phyloP scores from a whole-genome alignment of 2,113 vertebrate species.

The Raja brachyura region DNA sequence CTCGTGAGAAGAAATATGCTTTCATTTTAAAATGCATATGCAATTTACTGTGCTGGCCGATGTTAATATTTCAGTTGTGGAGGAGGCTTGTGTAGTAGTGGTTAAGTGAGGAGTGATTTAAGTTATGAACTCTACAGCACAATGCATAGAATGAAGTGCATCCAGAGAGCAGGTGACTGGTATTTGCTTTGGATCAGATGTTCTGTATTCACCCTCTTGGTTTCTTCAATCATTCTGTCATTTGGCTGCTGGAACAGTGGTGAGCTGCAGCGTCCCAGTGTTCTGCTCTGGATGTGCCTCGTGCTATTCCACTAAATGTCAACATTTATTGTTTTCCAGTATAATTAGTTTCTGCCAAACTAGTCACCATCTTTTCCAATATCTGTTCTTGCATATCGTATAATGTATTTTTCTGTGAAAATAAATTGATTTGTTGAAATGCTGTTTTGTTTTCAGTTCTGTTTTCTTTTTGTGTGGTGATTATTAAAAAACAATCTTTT shows the following conservation, averaged over 20 bases:
- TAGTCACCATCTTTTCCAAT: background rate
- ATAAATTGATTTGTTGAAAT: constrained; percentile 34
- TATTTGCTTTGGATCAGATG: constrained; percentile 7
- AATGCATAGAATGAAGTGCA: background rate
- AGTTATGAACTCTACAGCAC: background rate
- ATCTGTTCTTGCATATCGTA: constrained; percentile 26
- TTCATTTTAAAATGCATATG: background rate
- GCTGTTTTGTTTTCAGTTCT: background rate
- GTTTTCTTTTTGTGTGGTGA: background rate
- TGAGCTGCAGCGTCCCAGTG: constrained; percentile 5
- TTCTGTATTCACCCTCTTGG: constrained; percentile 5
- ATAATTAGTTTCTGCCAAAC: background rate
- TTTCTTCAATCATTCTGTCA: background rate
- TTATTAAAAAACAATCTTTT: background rate
- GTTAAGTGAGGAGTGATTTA: background rate
- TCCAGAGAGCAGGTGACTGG: background rate
- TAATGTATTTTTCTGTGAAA: constrained; percentile 38
- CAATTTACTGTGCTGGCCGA: background rate
- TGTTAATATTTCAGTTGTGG: constrained; percentile 4
- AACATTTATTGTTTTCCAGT: background rate
- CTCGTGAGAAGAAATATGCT: background rate
- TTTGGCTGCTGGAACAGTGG: background rate
- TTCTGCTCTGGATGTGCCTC: background rate
- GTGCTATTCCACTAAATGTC: background rate
- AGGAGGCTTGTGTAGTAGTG: background rate